Evolutionary conservation across 2,888 invertebrate species (phyloP).

Genomic region (Pycnomerus fuliginosus): DNA sequence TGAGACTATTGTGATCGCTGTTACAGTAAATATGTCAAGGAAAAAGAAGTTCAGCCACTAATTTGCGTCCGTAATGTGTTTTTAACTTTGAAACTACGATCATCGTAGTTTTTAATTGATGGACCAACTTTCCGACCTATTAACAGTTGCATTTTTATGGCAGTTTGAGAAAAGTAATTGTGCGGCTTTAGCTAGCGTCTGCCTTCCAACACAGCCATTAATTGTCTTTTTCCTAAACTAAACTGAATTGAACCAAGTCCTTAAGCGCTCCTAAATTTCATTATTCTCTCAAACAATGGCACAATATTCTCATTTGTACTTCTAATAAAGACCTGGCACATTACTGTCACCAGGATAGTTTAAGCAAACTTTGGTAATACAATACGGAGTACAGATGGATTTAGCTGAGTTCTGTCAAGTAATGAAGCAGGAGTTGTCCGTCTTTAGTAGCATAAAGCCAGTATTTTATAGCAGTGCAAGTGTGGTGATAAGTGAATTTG

Average conservation of each 20-base stretch:
- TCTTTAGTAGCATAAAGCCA: no score
- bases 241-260: conserved; percentile 3
- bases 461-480: conserved; percentile 7
- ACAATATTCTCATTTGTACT: conserved; percentile 18
- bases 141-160: conserved; percentile 16
- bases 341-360: no score
- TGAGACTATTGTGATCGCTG: conserved; percentile 18
- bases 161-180: background rate
- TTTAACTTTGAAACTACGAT: conserved; percentile 16
- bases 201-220: no score
- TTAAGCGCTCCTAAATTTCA: conserved; percentile 1
- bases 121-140: conserved; percentile 18
- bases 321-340: conserved; percentile 11
- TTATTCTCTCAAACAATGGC: conserved; percentile 13
- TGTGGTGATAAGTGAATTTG: conserved; percentile 6
- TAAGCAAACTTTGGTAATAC: no score
- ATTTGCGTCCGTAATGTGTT: conserved; percentile 20
- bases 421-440: no score
- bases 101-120: conserved; percentile 20
- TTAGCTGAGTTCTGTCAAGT: no score
- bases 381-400: no score
- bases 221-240: no score
- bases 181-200: background rate
- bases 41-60: conserved; percentile 12
- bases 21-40: conserved; percentile 13